A percentile compares a stretch with the other conserved stretches of the same genome.
phyloP scores from a whole-genome alignment of 2,113 vertebrate genomes.

The Leucoraja erinaceus region DNA sequence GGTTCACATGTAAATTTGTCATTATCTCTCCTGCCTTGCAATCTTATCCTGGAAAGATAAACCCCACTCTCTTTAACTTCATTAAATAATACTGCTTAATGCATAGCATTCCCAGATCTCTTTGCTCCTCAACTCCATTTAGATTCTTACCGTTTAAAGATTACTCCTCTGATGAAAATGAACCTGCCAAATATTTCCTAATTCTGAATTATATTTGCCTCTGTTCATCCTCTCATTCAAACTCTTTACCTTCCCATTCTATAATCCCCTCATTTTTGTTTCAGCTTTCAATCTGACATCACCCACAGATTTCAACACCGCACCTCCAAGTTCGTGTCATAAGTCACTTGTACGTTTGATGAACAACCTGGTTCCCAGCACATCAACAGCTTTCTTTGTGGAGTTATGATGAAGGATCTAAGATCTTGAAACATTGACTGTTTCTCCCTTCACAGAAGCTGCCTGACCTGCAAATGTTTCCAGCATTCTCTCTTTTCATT shows the following conservation, averaged over 20 bases:
- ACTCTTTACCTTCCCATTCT: background rate
- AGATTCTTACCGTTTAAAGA: background rate
- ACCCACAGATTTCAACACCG: background rate
- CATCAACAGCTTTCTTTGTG: no score
- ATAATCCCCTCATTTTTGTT: background rate
- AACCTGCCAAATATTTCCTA: background rate
- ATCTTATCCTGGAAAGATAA: background rate
- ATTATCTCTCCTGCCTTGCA: background rate
- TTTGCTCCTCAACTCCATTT: background rate
- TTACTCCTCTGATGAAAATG: background rate
- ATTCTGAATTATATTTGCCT: background rate
- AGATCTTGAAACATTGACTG: no score
- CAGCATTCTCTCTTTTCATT: background rate
- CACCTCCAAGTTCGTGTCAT: background rate
- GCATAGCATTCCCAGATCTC: background rate
- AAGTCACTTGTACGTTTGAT: background rate
- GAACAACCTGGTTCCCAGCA: background rate
- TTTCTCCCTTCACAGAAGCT: no score
- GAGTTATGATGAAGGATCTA: no score
- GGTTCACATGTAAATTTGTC: background rate
- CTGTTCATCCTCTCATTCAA: background rate
- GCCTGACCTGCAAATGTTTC: no score
- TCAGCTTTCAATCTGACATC: background rate
- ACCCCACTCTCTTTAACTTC: background rate
- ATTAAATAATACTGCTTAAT: background rate